These are phyloP conservation scores for Galagoides demidoff DNA, from an alignment of 2,797 vertebrate species.

Conservation along the genomic window DNA sequence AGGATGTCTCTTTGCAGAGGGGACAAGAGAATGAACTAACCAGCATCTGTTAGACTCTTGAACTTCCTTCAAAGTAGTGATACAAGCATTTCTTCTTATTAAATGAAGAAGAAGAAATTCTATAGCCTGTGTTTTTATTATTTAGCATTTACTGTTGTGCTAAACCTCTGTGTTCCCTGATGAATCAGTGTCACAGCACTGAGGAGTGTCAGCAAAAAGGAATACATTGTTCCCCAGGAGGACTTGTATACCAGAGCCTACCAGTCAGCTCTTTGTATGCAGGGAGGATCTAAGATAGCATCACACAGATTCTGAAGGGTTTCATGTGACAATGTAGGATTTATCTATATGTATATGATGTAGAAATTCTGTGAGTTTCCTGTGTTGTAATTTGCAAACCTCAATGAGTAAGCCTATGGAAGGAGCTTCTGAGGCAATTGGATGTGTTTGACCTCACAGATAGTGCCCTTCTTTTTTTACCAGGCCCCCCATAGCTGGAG, in stretches of 20 bases:
- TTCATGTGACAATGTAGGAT: background rate
- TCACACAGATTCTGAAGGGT: background rate
- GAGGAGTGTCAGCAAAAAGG: background rate
- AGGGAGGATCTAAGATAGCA: background rate
- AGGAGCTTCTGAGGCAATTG: background rate
- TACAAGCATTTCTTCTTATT: background rate
- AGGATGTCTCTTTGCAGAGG: background rate
- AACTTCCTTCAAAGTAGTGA: background rate
- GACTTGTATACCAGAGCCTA: background rate
- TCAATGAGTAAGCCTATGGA: background rate
- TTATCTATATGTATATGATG: background rate
- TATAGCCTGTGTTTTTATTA: background rate
- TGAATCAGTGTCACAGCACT: background rate
- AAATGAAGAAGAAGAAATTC: background rate
- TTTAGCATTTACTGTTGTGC: background rate
- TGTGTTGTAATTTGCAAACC: background rate
- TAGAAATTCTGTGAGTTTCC: background rate
- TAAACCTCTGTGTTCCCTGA: background rate
- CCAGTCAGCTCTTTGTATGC: background rate
- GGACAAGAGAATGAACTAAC: background rate
- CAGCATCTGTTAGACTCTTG: background rate
- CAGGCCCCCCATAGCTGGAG: background rate
- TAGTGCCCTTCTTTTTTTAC: background rate
- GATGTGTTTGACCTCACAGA: background rate
- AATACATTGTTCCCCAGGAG: background rate